Evolutionary conservation across 2,113 vertebrate species (phyloP).

Genomic region (Scophthalmus maximus): DNA sequence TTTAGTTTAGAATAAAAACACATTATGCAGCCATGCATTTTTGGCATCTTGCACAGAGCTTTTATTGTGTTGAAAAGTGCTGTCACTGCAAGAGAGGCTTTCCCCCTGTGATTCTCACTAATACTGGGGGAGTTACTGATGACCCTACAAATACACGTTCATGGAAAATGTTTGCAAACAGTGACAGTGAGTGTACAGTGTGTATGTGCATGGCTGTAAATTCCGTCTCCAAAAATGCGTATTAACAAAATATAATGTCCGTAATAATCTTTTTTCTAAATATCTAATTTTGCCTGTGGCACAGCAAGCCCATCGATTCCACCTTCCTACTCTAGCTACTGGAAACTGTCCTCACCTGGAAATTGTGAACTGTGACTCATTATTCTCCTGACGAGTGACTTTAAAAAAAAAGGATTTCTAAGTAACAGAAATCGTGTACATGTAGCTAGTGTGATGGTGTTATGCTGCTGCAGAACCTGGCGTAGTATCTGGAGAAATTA

Average conservation of each 20-base stretch:
- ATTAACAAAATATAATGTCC: not conserved
- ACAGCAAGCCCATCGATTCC: not conserved
- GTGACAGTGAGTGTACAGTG: not conserved
- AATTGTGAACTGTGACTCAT: no score
- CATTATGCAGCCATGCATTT: conserved; percentile 45
- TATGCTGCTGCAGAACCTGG: no score
- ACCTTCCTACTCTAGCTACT: not conserved
- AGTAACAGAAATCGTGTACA: no score
- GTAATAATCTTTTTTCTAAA: not conserved
- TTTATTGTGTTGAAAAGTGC: conserved; percentile 62
- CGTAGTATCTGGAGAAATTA: no score
- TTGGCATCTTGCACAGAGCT: conserved; percentile 36
- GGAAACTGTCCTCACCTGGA: no score
- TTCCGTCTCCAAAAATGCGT: no score
- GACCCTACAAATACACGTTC: conserved; percentile 11
- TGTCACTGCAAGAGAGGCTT: conserved; percentile 52
- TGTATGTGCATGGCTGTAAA: not conserved
- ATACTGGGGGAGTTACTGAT: conserved; percentile 43
- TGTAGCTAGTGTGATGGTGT: no score
- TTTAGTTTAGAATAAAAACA: conserved; percentile 46
- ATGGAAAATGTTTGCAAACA: conserved; percentile 2
- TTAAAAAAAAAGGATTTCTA: no score
- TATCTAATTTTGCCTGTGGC: conserved; percentile 1
- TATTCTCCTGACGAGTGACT: no score
- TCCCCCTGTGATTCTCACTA: conserved; percentile 31